Evolutionary conservation across 2,888 invertebrate species (phyloP), one percentile per base, ranked within the genome.

Genomic region (Scelioninae gen. 1): DNA sequence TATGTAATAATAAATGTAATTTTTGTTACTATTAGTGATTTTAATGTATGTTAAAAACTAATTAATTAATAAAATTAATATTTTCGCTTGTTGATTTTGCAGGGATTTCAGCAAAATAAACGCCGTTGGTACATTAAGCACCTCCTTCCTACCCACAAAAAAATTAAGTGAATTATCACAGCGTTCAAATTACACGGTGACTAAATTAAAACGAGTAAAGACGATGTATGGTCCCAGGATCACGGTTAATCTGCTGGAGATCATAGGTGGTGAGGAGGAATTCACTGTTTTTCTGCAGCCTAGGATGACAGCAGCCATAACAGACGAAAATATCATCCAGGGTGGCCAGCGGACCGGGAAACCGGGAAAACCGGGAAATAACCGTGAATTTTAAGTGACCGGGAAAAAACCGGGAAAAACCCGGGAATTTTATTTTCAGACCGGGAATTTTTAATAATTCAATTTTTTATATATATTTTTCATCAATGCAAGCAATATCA

Each of bases 301-400:
- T 5, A 6, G 40, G 10, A 40, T 40, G 40, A 11, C 40, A 10
- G 5, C 11, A 4, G 40, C 40, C 8, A 40, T 40, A 10, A 8
- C 40, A 4, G 40, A 40, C 11, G 40, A 40, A 40, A 10, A 40
- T 40, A 5, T 40, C 4, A 34, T 49, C 10, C 55, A 69, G 69
- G 60, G 71, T 60, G 71, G 29, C 60, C 58, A 60, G 23, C 60
- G 38, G 45, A 56, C 58, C 10, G 49, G 60, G 56, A 71, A 71
- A 60, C 71, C 71, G 58, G 71, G 71, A 58, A 58, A 40, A 45
- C 56, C 56, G 34, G 56, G 56, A 56, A 56, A 56, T 13, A 56
- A 11, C 56, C 34, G 56, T n/a, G 58, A 58, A 58, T 66, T 68
- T 56, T 29, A 23, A 11, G 31, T 9, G 23, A 40, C 58, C 40